A percentile compares a stretch with the other conserved stretches of the same genome.
These are phyloP conservation scores for Ephialtes manifestator DNA, from an alignment of 2,888 invertebrate species.

Conservation along the genomic window DNA sequence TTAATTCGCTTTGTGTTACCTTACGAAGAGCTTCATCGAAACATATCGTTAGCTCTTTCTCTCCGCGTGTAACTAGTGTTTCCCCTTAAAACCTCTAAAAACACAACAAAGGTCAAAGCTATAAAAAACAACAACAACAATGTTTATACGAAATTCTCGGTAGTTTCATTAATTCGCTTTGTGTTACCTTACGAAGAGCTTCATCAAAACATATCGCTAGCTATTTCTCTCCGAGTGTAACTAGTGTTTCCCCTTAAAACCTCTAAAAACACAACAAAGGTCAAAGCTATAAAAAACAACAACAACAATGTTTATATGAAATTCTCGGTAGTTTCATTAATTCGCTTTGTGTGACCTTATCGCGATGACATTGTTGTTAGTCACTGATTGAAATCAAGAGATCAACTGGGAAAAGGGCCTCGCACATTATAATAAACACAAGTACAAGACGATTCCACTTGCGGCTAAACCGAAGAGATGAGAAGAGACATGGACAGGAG, in stretches of 20 bases:
- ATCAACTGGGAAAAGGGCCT: conserved; percentile 14
- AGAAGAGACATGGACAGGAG: conserved; percentile 27
- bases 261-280: conserved; percentile 34
- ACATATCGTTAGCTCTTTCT: conserved; percentile 23
- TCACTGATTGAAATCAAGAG: conserved; percentile 48
- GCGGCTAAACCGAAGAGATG: conserved; percentile 22
- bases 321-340: too few species aligned
- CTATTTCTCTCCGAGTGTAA: neutral
- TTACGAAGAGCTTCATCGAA: conserved; percentile 65
- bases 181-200: conserved; percentile 64
- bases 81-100: neutral
- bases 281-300: conserved; percentile 52
- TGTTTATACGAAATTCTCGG: neutral
- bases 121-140: neutral
- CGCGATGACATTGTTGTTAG: conserved; percentile 14
- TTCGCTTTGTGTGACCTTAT: neutral
- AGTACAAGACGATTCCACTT: neutral
- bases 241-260: neutral
- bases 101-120: conserved; percentile 60
- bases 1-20: too few species aligned
- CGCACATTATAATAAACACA: neutral
- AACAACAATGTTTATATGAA: neutral
- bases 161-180: too few species aligned
- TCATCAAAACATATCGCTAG: conserved; percentile 55
- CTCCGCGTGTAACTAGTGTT: neutral